Conservation (phyloP, 2,113 vertebrate species). For the Coracopsis vasa region DNA sequence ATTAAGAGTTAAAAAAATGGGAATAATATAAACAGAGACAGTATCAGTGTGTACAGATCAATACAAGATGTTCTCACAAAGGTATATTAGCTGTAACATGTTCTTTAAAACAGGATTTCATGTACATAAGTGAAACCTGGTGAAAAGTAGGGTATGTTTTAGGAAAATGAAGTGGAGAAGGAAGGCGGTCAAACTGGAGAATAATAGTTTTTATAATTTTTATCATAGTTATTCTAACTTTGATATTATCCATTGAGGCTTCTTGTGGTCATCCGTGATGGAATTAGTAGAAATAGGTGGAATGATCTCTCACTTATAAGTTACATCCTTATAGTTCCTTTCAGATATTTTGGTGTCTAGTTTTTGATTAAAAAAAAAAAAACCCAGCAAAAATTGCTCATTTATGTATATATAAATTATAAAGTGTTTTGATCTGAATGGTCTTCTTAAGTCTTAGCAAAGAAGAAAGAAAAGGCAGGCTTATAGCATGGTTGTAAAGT, state of each 20-base stretch:
- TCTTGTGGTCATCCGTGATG: background rate
- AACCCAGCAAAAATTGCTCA: background rate
- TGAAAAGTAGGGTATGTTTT: background rate
- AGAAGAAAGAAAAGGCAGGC: background rate
- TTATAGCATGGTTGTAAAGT: background rate
- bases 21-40: background rate
- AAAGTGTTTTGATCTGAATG: background rate
- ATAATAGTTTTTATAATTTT: background rate
- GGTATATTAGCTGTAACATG: background rate
- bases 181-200: background rate
- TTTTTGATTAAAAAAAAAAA: background rate
- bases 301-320: background rate
- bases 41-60: background rate
- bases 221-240: background rate
- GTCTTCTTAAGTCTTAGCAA: background rate
- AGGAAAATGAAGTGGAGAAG: background rate
- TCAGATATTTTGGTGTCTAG: background rate
- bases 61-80: background rate
- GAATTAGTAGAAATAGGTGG: background rate
- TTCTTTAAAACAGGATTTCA: background rate
- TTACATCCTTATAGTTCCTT: background rate
- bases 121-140: background rate
- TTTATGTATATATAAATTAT: rapidly evolving
- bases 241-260: background rate
- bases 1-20: background rate